phyloP scores from a whole-genome alignment of 2,797 vertebrate species.

The Pseudochirops corinnae region DNA sequence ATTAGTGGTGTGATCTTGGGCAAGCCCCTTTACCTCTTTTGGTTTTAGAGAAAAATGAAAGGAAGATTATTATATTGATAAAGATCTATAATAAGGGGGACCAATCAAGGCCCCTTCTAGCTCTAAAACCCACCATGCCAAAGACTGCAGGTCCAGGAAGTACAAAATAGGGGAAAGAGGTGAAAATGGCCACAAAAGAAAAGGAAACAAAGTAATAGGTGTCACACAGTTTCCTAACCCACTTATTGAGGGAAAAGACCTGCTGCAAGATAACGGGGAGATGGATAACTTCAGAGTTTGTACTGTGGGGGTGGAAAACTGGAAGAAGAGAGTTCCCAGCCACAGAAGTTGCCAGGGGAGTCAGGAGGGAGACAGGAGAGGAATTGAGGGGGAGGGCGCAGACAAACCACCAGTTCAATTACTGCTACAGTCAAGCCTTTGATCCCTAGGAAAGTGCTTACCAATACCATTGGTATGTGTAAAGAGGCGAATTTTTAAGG shows the following conservation, averaged over 20 bases:
- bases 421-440: constrained; percentile 9
- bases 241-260: neutral
- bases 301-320: neutral
- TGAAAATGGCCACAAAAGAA: neutral
- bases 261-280: neutral
- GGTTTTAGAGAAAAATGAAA: neutral
- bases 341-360: neutral
- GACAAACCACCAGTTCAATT: constrained; percentile 8
- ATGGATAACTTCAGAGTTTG: constrained; percentile 9
- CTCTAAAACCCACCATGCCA: neutral
- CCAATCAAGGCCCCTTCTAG: neutral
- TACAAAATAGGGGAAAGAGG: neutral
- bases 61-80: neutral
- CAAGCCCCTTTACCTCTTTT: neutral
- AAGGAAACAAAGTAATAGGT: neutral
- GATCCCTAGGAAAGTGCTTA: constrained; percentile 11
- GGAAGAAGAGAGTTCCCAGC: neutral
- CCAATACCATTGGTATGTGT: neutral
- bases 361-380: neutral
- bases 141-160: neutral
- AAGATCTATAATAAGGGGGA: neutral
- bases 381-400: constrained; percentile 26
- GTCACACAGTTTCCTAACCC: neutral
- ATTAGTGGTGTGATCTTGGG: neutral
- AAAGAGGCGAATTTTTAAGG: neutral